Base-by-base conservation (phyloP, 2,113 vertebrate genomes). In the Sula dactylatra region DNA sequence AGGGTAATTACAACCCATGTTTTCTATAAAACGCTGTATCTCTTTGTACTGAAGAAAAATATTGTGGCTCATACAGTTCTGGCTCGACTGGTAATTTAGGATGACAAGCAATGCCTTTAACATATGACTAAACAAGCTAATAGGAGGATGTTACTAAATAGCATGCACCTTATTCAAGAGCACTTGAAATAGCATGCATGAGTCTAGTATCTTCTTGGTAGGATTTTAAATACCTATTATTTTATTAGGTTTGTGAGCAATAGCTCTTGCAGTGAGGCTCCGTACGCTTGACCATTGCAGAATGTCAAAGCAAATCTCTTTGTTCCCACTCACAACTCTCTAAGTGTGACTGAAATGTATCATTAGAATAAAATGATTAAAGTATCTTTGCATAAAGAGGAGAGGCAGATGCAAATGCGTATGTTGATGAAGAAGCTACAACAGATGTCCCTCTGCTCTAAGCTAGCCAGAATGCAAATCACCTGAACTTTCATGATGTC, bases 81-180 rank as follows among this genome's bases (percentile, higher is more conserved):
- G 95, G 94, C 92, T 93, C 92, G 95, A n/a, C 64, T 49, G 86
- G 62, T 76, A 95, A 97, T 96, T 97, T 80, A 91, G 82, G 88
- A 81, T 94, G 93, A 86, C 86, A 29, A 85, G 93, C 86, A 94
- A 88, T 65, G 94, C 91, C 81, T 94, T 86, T 72, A 91, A 9
- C 77, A 55, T 78, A 92, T 96, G 94, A 93, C 93, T 95, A 93
- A 93, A 56, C 93, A 34, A 38, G 78, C 36, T 96, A 96, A 97
- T 94, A 77, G 88, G 91, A 97, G 94, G 95, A 94, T 95, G 78
- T 91, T 95, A 76, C 65, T 93, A 94, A 97, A 92, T 72, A 96
- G 86, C 85, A 92, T 36, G 74, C 76, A 59, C 56, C 83, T 85
- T 44, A 47, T 71, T 94, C 83, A 88, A 83, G 89, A 93, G 69